These are phyloP conservation scores for Glaucidium brasilianum DNA, from an alignment of 2,113 vertebrate species.

Conservation along the genomic window DNA sequence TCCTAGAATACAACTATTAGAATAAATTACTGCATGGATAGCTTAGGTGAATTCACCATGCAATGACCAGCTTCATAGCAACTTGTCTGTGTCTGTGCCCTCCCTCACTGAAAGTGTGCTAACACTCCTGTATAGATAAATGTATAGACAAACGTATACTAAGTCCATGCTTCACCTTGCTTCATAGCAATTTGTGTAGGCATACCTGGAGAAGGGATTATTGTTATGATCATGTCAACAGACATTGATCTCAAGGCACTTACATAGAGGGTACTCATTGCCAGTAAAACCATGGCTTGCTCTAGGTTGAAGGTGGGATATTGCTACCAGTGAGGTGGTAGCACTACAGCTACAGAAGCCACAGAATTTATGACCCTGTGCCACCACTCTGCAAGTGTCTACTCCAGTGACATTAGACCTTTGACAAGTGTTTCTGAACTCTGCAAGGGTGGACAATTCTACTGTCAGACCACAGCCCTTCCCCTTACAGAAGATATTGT, in stretches of 20 bases:
- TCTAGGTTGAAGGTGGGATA: neutral
- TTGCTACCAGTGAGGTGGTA: neutral
- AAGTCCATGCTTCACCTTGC: neutral
- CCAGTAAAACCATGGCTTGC: neutral
- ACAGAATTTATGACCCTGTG: neutral
- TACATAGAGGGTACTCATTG: neutral
- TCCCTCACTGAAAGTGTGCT: neutral
- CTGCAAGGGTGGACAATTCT: neutral
- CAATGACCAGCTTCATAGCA: neutral
- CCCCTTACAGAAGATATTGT: neutral
- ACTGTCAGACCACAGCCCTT: neutral
- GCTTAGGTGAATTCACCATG: neutral
- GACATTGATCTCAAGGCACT: neutral
- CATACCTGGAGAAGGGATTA: neutral
- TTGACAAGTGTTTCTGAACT: neutral
- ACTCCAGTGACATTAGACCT: neutral
- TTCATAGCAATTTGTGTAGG: neutral
- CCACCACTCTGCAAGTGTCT: neutral
- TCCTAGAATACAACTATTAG: neutral
- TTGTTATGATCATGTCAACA: neutral
- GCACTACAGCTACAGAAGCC: neutral
- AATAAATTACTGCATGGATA: neutral
- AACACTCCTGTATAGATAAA: neutral
- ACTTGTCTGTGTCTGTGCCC: neutral
- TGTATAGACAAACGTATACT: neutral